These are phyloP conservation scores for Zaprionus tsacasi DNA, from an alignment of 1,140 invertebrate species.

Conservation along the genomic window DNA sequence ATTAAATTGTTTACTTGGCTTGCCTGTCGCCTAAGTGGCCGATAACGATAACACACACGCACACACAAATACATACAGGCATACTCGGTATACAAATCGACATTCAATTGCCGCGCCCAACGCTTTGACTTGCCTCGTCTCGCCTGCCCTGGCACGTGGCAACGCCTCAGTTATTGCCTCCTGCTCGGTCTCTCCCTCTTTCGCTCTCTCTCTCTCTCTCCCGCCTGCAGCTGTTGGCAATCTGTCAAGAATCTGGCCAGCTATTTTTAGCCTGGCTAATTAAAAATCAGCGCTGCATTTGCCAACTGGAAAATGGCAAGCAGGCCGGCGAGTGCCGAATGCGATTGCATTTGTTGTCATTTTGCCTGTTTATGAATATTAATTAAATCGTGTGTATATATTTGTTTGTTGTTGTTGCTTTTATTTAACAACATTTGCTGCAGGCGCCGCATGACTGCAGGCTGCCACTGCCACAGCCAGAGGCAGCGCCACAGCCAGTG, in stretches of 20 bases:
- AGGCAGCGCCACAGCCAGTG: not conserved
- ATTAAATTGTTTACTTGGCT: conserved; percentile 78
- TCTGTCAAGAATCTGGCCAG: conserved; percentile 73
- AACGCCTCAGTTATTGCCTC: conserved; percentile 61
- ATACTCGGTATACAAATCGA: conserved; percentile 5
- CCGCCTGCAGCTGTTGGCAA: conserved; percentile 74
- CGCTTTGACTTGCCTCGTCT: not conserved
- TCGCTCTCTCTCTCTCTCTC: not conserved
- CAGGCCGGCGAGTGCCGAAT: conserved; percentile 12
- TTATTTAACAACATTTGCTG: not conserved
- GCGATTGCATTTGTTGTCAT: conserved; percentile 63
- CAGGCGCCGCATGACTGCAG: not conserved
- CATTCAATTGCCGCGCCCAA: conserved; percentile 24
- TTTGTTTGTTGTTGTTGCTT: not conserved
- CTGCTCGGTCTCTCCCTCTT: not conserved
- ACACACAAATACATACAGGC: not conserved
- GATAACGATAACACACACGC: conserved; percentile 59
- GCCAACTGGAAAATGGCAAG: conserved; percentile 31
- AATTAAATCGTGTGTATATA: conserved; percentile 55
- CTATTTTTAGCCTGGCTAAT: conserved; percentile 70
- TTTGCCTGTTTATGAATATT: conserved; percentile 69
- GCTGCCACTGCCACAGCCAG: too few relatives aligned
- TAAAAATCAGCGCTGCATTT: conserved; percentile 66
- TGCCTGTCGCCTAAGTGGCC: conserved; percentile 58
- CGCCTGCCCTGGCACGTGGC: conserved; percentile 53